Percentiles rank a stretch among this genome's conserved stretches.
Evolutionary conservation across 2,888 invertebrate genomes (phyloP).

Genomic region (Tetranychus truncatus): DNA sequence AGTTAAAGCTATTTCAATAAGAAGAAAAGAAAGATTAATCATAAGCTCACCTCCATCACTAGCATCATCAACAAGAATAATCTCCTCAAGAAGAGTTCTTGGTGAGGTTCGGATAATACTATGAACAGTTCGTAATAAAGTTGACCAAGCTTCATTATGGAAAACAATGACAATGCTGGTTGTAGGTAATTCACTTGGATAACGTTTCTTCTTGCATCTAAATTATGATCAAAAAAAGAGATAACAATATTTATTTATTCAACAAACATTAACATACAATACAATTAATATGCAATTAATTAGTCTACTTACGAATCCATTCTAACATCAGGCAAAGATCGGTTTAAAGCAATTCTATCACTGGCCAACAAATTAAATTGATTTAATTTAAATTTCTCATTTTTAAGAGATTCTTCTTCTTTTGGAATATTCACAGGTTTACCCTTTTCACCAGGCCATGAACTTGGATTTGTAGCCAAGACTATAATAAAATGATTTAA

Average conservation of each 20-base stretch:
- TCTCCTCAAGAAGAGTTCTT: conserved; percentile 62
- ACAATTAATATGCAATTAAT: neutral
- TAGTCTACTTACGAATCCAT: conserved; percentile 56
- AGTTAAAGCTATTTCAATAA: too few relatives aligned
- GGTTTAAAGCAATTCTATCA: conserved; percentile 87
- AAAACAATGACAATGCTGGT: conserved; percentile 96
- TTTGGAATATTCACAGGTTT: conserved; percentile 69
- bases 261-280: neutral
- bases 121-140: conserved; percentile 82
- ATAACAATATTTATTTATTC: conserved; percentile 9
- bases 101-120: conserved; percentile 92
- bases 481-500: neutral
- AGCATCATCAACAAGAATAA: conserved; percentile 92
- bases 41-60: conserved; percentile 49
- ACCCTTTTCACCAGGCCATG: conserved; percentile 73
- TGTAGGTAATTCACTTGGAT: conserved; percentile 60
- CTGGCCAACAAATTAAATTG: conserved; percentile 96
- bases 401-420: conserved; percentile 66
- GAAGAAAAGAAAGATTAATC: neutral
- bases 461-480: conserved; percentile 23
- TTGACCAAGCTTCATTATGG: conserved; percentile 98
- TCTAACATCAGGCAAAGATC: conserved; percentile 80
- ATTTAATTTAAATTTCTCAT: conserved; percentile 90
- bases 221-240: conserved; percentile 26
- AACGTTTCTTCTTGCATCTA: conserved; percentile 60